Base-by-base conservation (phyloP, 2,797 vertebrate species). In the Crax fasciolata region DNA sequence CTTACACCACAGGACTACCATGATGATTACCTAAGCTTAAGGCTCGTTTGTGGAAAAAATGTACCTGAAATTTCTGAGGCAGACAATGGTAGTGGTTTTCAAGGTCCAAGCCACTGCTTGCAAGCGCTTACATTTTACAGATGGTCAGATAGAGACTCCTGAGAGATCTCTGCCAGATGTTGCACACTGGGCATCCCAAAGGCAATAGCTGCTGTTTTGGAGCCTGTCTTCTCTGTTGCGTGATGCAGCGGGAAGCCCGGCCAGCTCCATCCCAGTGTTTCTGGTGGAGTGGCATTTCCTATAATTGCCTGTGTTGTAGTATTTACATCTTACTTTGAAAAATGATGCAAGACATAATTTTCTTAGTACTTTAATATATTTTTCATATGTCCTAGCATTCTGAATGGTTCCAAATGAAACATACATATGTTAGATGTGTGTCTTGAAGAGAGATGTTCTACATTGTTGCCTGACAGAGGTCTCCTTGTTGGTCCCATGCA, bases 281-380 rank as follows among this genome's bases (percentile, higher is more conserved):
- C 66, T 91, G 54, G 25, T 18, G 59, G 52, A 93, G 44, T n/a
- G 63, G 32, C 27, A 17, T 73, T 91, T 93, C 48, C 30, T 39
- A 14, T 67, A 73, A 54, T 5, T 9, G 15, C n/a, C n/a, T 70
- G n/a, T 49, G 9, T 35, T 84, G 62, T 39, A 58, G 9, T 35
- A 70, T 84, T 82, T 87, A 46, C 52, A 49, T 10, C 14, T 78
- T 84, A 55, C 61, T 85, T 92, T 72, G 49, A 51, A 70, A 96
- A 96, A 43, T 61, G 66, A 43, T 41, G 27, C 11, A 68, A 84
- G 21, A 16, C 59, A 89, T 70, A 35, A 9, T 71, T 84, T 28
- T 24, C 13, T 10, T 44, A 63, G 72, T 67, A 46, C 21, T 89
- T 86, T 54, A 71, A 51, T 66, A 52, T 49, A 87, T 83, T 85